phyloP scores from a whole-genome alignment of 2,888 invertebrate species.

The Clistopyga incitator region DNA sequence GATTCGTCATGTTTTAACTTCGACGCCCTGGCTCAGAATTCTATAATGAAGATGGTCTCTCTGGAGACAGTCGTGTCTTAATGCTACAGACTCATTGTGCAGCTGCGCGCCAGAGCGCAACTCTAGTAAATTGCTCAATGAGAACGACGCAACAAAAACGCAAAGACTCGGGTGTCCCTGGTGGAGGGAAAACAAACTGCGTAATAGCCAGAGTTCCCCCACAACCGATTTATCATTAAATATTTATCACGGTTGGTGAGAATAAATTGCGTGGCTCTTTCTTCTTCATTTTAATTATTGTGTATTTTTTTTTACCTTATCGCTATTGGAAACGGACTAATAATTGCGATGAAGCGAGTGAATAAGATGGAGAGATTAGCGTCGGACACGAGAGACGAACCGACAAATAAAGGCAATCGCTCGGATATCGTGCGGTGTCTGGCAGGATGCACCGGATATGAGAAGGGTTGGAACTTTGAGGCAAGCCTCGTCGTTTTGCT shows the following conservation, averaged over 20 bases:
- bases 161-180: conserved; percentile 17
- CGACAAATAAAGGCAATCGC: conserved; percentile 41
- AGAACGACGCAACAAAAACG: conserved; percentile 20
- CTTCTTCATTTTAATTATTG: neutral
- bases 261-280: conserved; percentile 5
- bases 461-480: conserved; percentile 18
- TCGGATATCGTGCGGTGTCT: conserved; percentile 50
- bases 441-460: conserved; percentile 62
- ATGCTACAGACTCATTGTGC: conserved; percentile 20
- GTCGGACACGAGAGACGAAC: conserved; percentile 26
- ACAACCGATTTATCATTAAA: conserved; percentile 18
- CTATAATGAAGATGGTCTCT: conserved; percentile 1
- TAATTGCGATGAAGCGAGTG: conserved; percentile 7
- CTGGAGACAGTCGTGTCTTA: neutral
- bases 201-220: conserved; percentile 12
- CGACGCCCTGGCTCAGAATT: neutral
- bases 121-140: conserved; percentile 43
- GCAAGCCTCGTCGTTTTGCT: conserved; percentile 9
- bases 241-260: conserved; percentile 1
- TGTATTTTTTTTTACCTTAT: conserved; percentile 2
- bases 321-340: conserved; percentile 4
- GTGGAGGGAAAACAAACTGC: neutral
- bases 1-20: neutral
- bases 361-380: conserved; percentile 23
- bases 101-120: conserved; percentile 41